A percentile compares a stretch with the other conserved stretches of the same genome.
Evolutionary conservation across 1,140 invertebrate genomes (phyloP).

Genomic region (Triops cancriformis): DNA sequence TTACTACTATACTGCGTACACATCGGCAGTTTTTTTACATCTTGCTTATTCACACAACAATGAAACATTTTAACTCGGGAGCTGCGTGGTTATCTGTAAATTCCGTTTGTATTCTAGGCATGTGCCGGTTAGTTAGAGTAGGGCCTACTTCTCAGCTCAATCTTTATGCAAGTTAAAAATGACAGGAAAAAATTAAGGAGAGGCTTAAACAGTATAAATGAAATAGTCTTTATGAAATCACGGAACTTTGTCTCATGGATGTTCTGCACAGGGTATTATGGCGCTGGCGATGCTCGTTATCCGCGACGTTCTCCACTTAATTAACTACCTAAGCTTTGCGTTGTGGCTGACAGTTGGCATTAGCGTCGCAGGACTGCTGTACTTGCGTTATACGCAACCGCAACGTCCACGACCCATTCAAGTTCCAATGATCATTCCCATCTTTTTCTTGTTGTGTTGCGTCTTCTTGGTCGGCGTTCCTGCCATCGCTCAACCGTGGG

Average conservation of each 20-base stretch:
- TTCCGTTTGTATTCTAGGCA: too few relatives aligned
- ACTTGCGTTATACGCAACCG: constrained; percentile 60
- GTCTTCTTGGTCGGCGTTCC: constrained; percentile 47
- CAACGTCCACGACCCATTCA: constrained; percentile 68
- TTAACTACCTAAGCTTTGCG: constrained; percentile 70
- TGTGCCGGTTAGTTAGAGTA: too few relatives aligned
- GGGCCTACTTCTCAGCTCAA: too few relatives aligned
- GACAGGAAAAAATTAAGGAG: too few relatives aligned
- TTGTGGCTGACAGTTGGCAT: constrained; percentile 68
- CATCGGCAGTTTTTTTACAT: too few relatives aligned
- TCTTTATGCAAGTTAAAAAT: too few relatives aligned
- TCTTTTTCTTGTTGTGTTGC: constrained; percentile 46
- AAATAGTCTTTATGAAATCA: too few relatives aligned
- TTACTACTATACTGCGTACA: too few relatives aligned
- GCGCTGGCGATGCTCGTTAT: constrained; percentile 61
- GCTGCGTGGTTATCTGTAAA: too few relatives aligned
- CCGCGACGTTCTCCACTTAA: constrained; percentile 59
- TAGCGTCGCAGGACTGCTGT: constrained; percentile 67
- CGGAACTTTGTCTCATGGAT: neutral
- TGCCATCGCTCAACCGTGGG: constrained; percentile 39
- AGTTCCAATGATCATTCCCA: constrained; percentile 52
- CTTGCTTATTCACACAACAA: too few relatives aligned
- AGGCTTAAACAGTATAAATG: too few relatives aligned
- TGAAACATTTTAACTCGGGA: too few relatives aligned
- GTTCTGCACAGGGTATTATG: constrained; percentile 53